Conservation (phyloP, 53 echinoderm and acorn worm species). For the Pentamera pediparva region DNA sequence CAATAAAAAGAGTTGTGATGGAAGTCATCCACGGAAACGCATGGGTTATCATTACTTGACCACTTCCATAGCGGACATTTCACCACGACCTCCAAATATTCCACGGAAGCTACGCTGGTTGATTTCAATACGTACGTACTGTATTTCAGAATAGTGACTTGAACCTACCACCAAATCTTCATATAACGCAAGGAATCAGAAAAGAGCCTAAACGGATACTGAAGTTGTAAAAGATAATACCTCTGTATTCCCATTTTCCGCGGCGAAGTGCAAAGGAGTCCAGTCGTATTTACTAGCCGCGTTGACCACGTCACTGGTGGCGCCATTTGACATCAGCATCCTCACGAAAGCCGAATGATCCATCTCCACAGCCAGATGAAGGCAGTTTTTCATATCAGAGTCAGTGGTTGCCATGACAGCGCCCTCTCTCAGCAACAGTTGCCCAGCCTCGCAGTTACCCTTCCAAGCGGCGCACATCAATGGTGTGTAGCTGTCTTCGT, state of each 20-base stretch:
- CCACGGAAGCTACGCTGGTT: no score
- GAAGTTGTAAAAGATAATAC: no score
- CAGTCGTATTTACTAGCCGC: conserved; percentile 28
- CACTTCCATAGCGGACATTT: no score
- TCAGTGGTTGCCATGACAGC: conserved; percentile 43
- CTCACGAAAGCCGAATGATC: conserved; percentile 47
- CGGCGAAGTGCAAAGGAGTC: conserved; percentile 69
- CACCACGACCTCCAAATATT: no score
- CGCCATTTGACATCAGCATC: conserved; percentile 40
- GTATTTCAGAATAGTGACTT: no score
- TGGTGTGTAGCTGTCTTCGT: conserved; percentile 58
- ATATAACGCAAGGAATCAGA: no score
- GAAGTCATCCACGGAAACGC: no score
- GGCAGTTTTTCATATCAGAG: conserved; percentile 50
- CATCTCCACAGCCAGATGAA: conserved; percentile 84
- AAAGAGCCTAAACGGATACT: no score
- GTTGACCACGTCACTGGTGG: background rate
- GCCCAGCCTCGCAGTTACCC: conserved; percentile 52
- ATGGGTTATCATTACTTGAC: no score
- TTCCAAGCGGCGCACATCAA: conserved; percentile 73
- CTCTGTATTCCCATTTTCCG: conserved; percentile 51
- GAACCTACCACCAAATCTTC: no score
- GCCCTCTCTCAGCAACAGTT: conserved; percentile 35
- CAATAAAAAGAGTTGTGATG: no score
- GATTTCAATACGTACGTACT: no score